phyloP scores from a whole-genome alignment of 2,888 invertebrate species.

The Lasioglossum calceatum region DNA sequence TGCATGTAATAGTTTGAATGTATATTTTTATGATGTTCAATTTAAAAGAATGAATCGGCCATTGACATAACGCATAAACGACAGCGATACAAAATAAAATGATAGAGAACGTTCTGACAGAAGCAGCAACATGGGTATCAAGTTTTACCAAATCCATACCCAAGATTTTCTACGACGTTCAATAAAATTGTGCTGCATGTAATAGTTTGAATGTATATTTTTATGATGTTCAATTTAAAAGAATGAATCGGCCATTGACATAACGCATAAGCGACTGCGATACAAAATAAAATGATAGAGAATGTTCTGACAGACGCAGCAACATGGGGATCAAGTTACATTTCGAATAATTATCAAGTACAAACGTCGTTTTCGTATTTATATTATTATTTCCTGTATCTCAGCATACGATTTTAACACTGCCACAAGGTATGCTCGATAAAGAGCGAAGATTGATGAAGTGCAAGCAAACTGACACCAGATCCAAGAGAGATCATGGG shows the following conservation, averaged over 20 bases:
- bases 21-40: too few species aligned
- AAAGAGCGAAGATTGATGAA: constrained; percentile 53
- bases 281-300: neutral
- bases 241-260: neutral
- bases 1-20: too few species aligned
- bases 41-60: too few species aligned
- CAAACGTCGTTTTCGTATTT: neutral
- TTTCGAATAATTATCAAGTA: neutral
- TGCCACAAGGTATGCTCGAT: constrained; percentile 19
- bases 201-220: neutral
- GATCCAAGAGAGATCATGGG: constrained; percentile 27
- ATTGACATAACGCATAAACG: too few species aligned
- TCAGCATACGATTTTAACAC: too few species aligned
- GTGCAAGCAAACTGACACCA: constrained; percentile 45
- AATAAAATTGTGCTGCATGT: too few species aligned
- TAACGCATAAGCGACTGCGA: neutral
- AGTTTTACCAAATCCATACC: neutral
- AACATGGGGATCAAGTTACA: neutral
- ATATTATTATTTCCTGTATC: neutral
- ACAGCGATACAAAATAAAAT: too few species aligned
- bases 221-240: too few species aligned
- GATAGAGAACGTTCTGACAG: too few species aligned
- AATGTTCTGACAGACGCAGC: neutral
- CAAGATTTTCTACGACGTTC: too few species aligned
- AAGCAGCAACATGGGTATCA: too few species aligned